Evolutionary conservation across 2,113 vertebrate species (phyloP), one percentile per base, ranked within the genome.

Genomic region (Malurus elegans): DNA sequence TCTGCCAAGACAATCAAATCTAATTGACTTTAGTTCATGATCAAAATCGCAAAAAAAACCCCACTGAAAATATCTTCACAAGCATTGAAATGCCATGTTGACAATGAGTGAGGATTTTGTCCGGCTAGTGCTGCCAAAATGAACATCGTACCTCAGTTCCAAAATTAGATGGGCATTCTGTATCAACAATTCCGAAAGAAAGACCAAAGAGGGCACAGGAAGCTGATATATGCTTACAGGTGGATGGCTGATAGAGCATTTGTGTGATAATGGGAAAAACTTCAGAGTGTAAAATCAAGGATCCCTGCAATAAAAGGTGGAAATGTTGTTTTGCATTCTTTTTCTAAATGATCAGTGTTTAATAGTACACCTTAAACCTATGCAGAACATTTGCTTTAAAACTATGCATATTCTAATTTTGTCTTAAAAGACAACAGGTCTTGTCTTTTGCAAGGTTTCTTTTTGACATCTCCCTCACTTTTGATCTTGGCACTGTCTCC

Each of bases 131-230:
- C 26, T 85, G 38, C 7, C 18, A 62, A 65, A 20, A 66, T 26
- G 4, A 15, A 36, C 29, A n/a, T 29, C 0, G 0, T 4, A 8
- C 15, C 12, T 82, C 31, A 69, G 4, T 64, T 88, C 26, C 64
- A 92, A 72, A 88, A 61, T 45, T 44, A 36, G 5, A 14, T 20
- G 40, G 48, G 5, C 10, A 36, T 73, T 83, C 36, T 76, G 8
- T 23, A 83, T 53, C 18, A 70, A 8, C 2, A 9, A 26, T 25
- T 87, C 14, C 4, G 54, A 72, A 79, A 47, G 7, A 56, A 8
- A 8, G 18, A 56, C 29, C 36, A 64, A 40, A 25, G 20, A 56
- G 20, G 8, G 29, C 26, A 34, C 0, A 0, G 16, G 9, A 91
- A 88, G 31, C 8, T 76, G 48, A 69, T 26, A 14, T 5, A 15